Conservation (phyloP, 2,797 vertebrate species). For the Eospalax fontanierii region DNA sequence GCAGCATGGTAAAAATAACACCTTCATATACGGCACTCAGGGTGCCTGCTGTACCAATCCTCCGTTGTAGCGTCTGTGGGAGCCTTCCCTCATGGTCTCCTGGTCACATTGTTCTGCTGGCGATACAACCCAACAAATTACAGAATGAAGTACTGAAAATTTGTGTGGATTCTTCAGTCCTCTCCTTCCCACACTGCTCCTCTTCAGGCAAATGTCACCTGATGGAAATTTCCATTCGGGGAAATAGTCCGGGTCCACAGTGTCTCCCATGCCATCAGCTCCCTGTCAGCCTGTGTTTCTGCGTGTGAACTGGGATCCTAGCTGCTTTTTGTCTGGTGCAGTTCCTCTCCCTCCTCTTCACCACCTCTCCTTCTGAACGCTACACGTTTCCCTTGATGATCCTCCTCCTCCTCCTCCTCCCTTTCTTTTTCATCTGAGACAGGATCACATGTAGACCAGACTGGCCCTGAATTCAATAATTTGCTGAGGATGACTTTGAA, state of each 20-base stretch:
- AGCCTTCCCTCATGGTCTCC: not conserved
- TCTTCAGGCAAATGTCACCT: not conserved
- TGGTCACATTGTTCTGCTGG: not conserved
- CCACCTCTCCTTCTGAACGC: too few species aligned
- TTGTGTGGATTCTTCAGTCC: not conserved
- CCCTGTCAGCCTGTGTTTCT: accelerated
- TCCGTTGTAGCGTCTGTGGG: not conserved
- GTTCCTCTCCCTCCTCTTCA: too few species aligned
- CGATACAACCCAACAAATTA: too few species aligned
- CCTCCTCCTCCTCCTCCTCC: too few species aligned
- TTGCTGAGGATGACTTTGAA: not conserved
- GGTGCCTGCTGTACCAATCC: too few species aligned
- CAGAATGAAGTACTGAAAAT: not conserved
- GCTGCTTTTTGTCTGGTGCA: not conserved
- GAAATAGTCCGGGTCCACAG: not conserved
- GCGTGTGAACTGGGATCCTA: not conserved
- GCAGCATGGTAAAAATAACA: accelerated
- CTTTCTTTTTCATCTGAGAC: not conserved
- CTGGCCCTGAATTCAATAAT: not conserved
- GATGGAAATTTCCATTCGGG: not conserved
- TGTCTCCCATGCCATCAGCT: not conserved
- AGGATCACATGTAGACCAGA: too few species aligned
- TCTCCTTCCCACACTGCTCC: not conserved
- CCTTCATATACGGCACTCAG: accelerated
- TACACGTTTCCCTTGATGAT: too few species aligned